phyloP scores from a whole-genome alignment of 2,888 invertebrate species.

The Chirona hameri region DNA sequence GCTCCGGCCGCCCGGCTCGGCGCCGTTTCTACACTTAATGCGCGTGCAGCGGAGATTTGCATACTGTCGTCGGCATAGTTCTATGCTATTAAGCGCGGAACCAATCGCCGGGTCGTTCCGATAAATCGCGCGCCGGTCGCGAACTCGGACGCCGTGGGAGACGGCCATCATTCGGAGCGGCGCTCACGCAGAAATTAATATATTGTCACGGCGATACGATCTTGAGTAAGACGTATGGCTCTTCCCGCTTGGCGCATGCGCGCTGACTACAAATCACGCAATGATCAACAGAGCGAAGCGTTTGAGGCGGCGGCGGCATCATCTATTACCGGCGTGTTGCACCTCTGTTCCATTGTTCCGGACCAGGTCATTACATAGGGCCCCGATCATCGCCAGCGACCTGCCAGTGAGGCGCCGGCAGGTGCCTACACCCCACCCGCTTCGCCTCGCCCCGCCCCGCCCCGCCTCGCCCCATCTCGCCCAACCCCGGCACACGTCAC shows the following conservation, averaged over 20 bases:
- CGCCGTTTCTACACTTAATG: no score
- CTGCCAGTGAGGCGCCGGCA: no score
- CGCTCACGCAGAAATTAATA: neutral
- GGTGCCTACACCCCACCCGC: no score
- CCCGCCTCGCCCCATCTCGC: no score
- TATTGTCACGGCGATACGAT: conserved; percentile 22
- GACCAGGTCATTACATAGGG: neutral
- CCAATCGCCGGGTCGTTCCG: neutral
- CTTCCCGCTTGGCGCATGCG: neutral
- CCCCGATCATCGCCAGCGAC: no score
- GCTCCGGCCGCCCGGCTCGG: no score
- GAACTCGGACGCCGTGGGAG: neutral
- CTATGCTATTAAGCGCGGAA: neutral
- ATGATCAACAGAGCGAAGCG: neutral
- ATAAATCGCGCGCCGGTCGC: neutral
- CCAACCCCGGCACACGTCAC: no score
- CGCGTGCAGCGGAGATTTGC: neutral
- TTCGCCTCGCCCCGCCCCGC: no score
- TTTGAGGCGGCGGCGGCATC: neutral
- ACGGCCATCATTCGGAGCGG: neutral
- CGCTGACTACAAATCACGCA: conserved; percentile 1
- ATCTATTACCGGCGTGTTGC: conserved; percentile 2
- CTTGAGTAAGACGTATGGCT: conserved; percentile 1
- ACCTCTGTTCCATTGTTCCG: conserved; percentile 1
- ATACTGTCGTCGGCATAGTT: neutral